Percentiles rank a stretch among this genome's conserved stretches.
Evolutionary conservation across 2,113 vertebrate genomes (phyloP).

Genomic region (Enhydra lutris): DNA sequence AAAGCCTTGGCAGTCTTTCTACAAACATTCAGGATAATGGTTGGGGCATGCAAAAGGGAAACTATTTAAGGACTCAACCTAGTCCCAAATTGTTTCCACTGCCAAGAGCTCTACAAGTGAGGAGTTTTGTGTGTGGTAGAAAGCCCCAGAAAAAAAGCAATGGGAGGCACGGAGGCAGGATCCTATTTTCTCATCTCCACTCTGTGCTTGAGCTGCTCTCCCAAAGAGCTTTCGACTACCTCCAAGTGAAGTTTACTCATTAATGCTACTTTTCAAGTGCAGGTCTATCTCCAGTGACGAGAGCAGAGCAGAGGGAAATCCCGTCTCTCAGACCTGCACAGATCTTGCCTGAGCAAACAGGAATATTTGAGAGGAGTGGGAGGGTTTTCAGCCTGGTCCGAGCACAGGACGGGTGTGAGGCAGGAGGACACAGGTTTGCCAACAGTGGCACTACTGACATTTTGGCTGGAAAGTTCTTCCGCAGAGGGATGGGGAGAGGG

Average conservation of each 20-base stretch:
- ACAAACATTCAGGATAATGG: conserved; percentile 36
- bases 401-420: not conserved
- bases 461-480: not conserved
- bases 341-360: not conserved
- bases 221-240: not conserved
- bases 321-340: not conserved
- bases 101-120: conserved; percentile 11
- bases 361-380: too few relatives aligned
- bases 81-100: not conserved
- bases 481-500: fast-evolving
- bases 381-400: too few relatives aligned
- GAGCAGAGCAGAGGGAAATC: not conserved
- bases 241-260: not conserved
- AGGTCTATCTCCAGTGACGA: not conserved
- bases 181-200: not conserved
- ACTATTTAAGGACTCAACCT: conserved; percentile 41
- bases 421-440: not conserved
- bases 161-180: not conserved
- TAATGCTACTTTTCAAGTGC: not conserved
- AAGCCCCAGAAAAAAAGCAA: not conserved
- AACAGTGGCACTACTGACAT: not conserved
- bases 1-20: conserved; percentile 44
- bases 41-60: conserved; percentile 58
- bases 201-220: not conserved
- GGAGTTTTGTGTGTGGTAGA: not conserved